phyloP scores from a whole-genome alignment of 2,797 vertebrate species.

The Thalassophryne amazonica region DNA sequence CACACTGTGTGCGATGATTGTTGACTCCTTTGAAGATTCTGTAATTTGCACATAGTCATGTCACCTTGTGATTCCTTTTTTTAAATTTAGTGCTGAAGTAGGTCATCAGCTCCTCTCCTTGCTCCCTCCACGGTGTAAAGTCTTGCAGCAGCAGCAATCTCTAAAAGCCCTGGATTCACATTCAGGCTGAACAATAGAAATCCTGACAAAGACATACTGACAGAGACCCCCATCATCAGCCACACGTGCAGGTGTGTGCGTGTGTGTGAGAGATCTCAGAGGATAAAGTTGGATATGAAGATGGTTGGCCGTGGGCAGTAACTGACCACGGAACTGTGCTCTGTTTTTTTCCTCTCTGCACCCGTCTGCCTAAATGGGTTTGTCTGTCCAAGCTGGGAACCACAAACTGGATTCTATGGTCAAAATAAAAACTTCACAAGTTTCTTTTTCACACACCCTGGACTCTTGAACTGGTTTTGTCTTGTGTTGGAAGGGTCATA shows the following conservation, averaged over 20 bases:
- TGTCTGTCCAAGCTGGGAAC: too few species aligned
- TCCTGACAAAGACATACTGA: conserved; percentile 52
- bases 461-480: too few species aligned
- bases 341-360: neutral
- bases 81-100: conserved; percentile 36
- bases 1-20: neutral
- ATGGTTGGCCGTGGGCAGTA: conserved; percentile 42
- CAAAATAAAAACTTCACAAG: too few species aligned
- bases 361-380: neutral
- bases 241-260: neutral
- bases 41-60: neutral
- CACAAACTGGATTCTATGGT: too few species aligned
- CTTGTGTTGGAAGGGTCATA: too few species aligned
- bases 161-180: conserved; percentile 51
- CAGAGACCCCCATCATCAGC: conserved; percentile 35
- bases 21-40: neutral
- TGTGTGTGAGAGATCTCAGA: conserved; percentile 19
- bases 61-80: conserved; percentile 13
- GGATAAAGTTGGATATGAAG: conserved; percentile 43
- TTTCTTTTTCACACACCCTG: too few species aligned
- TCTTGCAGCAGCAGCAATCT: conserved; percentile 9
- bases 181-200: conserved; percentile 57
- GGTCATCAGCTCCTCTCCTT: conserved; percentile 36
- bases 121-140: conserved; percentile 6
- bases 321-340: conserved; percentile 30